Percentiles rank a stretch among this genome's conserved stretches.
These are phyloP conservation scores for Malurus cyaneus DNA, from an alignment of 2,113 vertebrate species.

Conservation along the genomic window DNA sequence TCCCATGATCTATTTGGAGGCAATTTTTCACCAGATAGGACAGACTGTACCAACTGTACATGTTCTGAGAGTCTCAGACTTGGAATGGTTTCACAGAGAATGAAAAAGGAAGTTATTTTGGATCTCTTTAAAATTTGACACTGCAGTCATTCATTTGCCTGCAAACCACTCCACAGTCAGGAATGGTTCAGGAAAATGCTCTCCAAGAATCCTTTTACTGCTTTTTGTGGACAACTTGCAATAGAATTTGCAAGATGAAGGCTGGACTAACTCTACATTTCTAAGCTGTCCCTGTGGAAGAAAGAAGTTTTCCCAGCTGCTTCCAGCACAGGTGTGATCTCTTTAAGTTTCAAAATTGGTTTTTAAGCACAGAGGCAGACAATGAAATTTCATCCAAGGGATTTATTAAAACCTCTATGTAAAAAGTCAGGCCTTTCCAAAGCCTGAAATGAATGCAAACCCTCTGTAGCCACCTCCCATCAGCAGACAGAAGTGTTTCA, in stretches of 20 bases:
- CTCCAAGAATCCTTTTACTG: neutral
- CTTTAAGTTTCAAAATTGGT: neutral
- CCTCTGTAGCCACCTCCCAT: neutral
- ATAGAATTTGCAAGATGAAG: neutral
- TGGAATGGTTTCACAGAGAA: neutral
- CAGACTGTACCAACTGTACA: neutral
- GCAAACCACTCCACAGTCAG: neutral
- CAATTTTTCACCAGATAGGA: neutral
- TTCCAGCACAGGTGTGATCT: neutral
- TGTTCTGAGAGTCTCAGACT: neutral
- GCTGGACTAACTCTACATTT: neutral
- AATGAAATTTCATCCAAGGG: neutral
- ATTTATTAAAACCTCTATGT: neutral
- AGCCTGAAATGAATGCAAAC: neutral
- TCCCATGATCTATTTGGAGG: neutral
- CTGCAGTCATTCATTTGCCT: neutral
- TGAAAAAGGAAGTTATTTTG: neutral
- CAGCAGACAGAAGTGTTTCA: neutral
- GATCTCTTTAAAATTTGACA: neutral
- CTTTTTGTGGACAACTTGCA: neutral
- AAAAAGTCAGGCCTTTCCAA: neutral
- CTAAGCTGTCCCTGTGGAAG: neutral
- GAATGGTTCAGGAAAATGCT: neutral
- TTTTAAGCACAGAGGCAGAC: neutral
- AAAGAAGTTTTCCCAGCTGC: neutral